These are phyloP conservation scores for Chloropsis hardwickii DNA, from an alignment of 2,113 vertebrate genomes.

Conservation along the genomic window DNA sequence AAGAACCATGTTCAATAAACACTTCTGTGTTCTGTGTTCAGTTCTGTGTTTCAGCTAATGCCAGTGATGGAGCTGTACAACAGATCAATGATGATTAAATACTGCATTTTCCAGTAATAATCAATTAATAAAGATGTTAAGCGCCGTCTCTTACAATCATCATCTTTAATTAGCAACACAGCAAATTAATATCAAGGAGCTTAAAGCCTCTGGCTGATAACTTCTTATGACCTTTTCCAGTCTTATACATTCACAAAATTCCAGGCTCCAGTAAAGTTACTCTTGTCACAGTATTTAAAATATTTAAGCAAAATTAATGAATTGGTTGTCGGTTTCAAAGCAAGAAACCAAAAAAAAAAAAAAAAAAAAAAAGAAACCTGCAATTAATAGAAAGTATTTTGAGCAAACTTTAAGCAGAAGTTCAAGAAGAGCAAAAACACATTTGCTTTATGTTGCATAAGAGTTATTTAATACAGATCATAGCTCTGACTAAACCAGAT, in stretches of 20 bases:
- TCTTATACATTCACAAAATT: not conserved
- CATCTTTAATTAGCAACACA: not conserved
- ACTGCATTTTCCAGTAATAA: conserved; percentile 5
- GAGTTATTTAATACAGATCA: not conserved
- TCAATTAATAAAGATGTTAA: conserved; percentile 20
- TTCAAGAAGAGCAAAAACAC: not conserved
- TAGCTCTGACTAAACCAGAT: not conserved
- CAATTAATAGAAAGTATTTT: not conserved
- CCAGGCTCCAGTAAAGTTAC: not conserved
- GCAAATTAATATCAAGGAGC: not conserved
- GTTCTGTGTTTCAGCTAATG: not conserved
- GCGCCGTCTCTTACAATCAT: not conserved
- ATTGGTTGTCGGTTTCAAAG: not conserved
- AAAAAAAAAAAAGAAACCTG: not conserved
- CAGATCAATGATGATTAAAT: conserved; percentile 33
- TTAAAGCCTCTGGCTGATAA: not conserved
- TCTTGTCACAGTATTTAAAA: not conserved
- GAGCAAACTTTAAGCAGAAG: not conserved
- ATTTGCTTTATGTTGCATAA: not conserved
- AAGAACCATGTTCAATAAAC: conserved; percentile 15
- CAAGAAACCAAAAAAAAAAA: not conserved
- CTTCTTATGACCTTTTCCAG: not conserved
- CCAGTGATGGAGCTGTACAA: not conserved
- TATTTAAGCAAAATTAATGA: not conserved
- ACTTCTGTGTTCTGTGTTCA: not conserved